Evolutionary conservation across 1,140 invertebrate species (phyloP).

Genomic region (Saccostrea cuccullata): DNA sequence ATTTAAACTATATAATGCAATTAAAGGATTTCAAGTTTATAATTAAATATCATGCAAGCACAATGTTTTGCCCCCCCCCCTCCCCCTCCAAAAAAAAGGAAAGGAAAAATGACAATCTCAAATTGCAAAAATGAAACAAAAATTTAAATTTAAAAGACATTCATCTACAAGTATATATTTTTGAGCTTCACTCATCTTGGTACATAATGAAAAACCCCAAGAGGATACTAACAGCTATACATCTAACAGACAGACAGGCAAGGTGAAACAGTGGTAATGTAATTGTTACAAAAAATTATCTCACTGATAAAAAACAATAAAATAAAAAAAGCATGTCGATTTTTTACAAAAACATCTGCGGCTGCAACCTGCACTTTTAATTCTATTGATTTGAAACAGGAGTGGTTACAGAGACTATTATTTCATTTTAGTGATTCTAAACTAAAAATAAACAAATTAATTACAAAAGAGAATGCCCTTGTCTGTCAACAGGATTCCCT

Average conservation of each 20-base stretch:
- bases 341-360: background rate
- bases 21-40: too few species aligned
- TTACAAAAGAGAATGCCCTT: background rate
- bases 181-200: too few species aligned
- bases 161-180: too few species aligned
- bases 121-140: background rate
- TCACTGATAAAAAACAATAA: background rate
- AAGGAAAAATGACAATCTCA: too few species aligned
- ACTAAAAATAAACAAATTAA: constrained; percentile 33
- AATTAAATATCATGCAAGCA: too few species aligned
- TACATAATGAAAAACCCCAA: too few species aligned
- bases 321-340: background rate
- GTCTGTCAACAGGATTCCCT: constrained; percentile 1
- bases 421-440: background rate
- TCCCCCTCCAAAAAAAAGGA: too few species aligned
- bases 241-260: background rate
- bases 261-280: background rate
- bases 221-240: too few species aligned
- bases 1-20: too few species aligned
- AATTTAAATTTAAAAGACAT: background rate
- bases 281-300: background rate
- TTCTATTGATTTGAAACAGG: background rate
- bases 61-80: too few species aligned
- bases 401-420: background rate
- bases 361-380: background rate